Percentiles rank a stretch among this genome's conserved stretches.
These are phyloP conservation scores for Panagrolaimus sp. DNA, from an alignment of 1,140 invertebrate species.

Conservation along the genomic window DNA sequence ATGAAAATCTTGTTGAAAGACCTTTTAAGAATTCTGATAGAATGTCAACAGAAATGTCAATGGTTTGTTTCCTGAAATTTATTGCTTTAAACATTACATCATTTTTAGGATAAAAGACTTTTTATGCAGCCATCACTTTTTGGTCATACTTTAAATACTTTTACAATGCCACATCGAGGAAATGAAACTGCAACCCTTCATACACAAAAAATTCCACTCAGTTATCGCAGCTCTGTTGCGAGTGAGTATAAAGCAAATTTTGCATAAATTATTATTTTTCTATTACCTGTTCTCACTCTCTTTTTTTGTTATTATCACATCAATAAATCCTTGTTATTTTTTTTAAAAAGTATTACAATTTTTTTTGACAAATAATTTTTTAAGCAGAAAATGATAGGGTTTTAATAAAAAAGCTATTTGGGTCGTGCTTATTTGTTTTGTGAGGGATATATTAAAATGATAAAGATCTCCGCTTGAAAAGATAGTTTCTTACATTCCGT, in stretches of 20 bases:
- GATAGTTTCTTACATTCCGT: too few species aligned
- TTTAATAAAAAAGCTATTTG: too few species aligned
- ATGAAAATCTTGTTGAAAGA: conserved; percentile 6
- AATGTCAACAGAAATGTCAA: not conserved
- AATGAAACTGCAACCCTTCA: not conserved
- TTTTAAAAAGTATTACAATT: not conserved
- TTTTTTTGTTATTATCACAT: conserved; percentile 2
- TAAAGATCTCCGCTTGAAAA: too few species aligned
- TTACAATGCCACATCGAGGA: not conserved
- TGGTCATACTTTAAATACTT: not conserved
- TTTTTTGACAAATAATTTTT: not conserved
- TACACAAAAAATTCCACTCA: not conserved
- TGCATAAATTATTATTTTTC: not conserved
- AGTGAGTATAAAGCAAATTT: conserved; percentile 9
- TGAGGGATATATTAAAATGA: too few species aligned
- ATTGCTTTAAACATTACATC: not conserved
- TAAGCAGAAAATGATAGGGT: not conserved
- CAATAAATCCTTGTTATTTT: not conserved
- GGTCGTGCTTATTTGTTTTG: too few species aligned
- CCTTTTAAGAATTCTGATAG: not conserved
- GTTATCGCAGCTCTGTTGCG: conserved; percentile 4
- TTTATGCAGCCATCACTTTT: conserved; percentile 8
- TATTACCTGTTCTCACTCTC: not conserved
- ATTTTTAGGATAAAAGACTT: conserved; percentile 7
- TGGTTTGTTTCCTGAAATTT: conserved; percentile 8